phyloP scores from a whole-genome alignment of 2,797 vertebrate genomes.

The Harpagifer antarcticus region DNA sequence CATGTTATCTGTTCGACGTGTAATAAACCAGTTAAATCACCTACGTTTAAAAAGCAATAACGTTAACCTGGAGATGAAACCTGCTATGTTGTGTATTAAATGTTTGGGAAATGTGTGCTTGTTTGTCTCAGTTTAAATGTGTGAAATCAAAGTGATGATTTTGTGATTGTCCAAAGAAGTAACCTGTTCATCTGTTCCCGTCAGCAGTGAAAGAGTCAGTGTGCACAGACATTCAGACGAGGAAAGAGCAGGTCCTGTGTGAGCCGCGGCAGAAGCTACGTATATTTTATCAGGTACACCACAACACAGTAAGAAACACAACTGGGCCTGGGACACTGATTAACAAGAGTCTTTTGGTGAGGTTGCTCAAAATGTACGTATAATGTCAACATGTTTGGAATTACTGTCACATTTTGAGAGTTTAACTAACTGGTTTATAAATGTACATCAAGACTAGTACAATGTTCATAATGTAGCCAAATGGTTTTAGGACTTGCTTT shows the following conservation, averaged over 20 bases:
- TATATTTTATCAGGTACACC: conserved; percentile 97
- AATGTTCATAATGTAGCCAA: background rate
- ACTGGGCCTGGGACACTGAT: conserved; percentile 21
- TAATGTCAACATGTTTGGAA: conserved; percentile 7
- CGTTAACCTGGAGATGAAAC: background rate
- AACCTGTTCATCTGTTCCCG: conserved; percentile 54
- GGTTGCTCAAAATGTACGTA: conserved; percentile 16
- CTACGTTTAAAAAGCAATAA: background rate
- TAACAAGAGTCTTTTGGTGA: conserved; percentile 20
- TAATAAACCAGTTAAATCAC: background rate
- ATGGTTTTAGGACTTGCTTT: background rate
- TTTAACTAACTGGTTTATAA: background rate
- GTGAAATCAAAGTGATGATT: conserved; percentile 21
- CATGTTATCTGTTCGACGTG: background rate
- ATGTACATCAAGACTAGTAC: background rate
- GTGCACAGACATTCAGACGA: conserved; percentile 91
- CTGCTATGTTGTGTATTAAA: background rate
- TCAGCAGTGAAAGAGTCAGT: conserved; percentile 94
- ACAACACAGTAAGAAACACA: conserved; percentile 31
- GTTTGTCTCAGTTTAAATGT: conserved; percentile 19
- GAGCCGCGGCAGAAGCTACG: conserved; percentile 96
- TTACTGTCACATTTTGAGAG: conserved; percentile 23
- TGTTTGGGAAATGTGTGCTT: conserved; percentile 28
- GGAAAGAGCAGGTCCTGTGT: conserved; percentile 91
- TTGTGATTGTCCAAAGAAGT: conserved; percentile 39